These are phyloP conservation scores for Thyatira batis DNA, from an alignment of 2,888 invertebrate genomes.

Conservation along the genomic window DNA sequence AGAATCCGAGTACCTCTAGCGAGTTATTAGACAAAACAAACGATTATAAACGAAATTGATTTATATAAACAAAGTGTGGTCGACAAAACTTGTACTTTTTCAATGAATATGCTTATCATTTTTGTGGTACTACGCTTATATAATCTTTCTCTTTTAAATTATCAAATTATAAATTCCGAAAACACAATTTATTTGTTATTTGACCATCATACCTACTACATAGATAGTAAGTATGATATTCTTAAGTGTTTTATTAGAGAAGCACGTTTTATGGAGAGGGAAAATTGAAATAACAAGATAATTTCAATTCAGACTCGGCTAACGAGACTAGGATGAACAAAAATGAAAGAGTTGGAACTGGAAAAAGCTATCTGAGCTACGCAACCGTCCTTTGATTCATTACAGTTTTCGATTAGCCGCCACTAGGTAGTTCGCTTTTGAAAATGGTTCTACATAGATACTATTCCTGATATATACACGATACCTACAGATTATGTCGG, in stretches of 20 bases:
- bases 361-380: conserved; percentile 62
- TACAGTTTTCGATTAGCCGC: conserved; percentile 76
- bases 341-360: conserved; percentile 53
- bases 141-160: too few relatives aligned
- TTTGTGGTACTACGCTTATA: too few relatives aligned
- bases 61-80: too few relatives aligned
- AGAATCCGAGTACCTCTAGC: conserved; percentile 11
- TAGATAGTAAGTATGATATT: conserved; percentile 9
- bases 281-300: conserved; percentile 58
- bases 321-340: conserved; percentile 62
- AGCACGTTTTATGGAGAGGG: conserved; percentile 19
- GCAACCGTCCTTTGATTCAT: conserved; percentile 79
- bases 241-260: conserved; percentile 9
- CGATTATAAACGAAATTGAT: too few relatives aligned
- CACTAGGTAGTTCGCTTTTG: conserved; percentile 49
- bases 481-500: too few relatives aligned
- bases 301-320: conserved; percentile 65
- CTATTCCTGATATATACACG: too few relatives aligned
- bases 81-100: too few relatives aligned
- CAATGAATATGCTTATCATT: too few relatives aligned
- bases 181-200: too few relatives aligned
- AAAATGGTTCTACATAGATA: conserved; percentile 28
- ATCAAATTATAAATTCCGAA: too few relatives aligned
- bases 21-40: conserved; percentile 14
- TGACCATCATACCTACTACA: conserved; percentile 13